Percentiles rank a stretch among this genome's conserved stretches.
Conservation (phyloP, 2,113 vertebrate species). For the Sardina pilchardus region DNA sequence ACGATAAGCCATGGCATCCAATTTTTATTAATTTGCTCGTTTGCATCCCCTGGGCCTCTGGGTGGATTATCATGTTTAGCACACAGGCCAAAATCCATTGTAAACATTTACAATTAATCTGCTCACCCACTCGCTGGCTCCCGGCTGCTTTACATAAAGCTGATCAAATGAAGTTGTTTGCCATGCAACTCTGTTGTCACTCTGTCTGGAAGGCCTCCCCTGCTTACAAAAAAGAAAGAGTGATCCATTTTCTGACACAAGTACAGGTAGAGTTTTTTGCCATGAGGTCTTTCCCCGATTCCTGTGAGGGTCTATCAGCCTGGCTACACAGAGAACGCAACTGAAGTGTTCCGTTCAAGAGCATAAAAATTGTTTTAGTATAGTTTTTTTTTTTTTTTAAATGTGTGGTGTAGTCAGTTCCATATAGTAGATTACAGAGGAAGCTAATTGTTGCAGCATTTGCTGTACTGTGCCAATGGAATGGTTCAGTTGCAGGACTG, state of each 20-base stretch:
- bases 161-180: constrained; percentile 77
- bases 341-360: too few relatives aligned
- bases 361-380: too few relatives aligned
- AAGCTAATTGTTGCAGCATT: too few relatives aligned
- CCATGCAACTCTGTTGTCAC: constrained; percentile 61
- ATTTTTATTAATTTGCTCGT: constrained; percentile 72
- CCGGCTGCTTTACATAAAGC: constrained; percentile 71
- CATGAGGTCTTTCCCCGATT: constrained; percentile 2
- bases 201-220: constrained; percentile 56
- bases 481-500: too few relatives aligned
- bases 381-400: too few relatives aligned
- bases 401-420: too few relatives aligned
- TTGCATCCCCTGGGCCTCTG: constrained; percentile 60
- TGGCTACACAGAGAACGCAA: too few relatives aligned
- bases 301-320: background rate
- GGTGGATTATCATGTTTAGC: constrained; percentile 72
- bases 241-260: constrained; percentile 45
- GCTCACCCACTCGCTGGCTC: constrained; percentile 44
- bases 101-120: constrained; percentile 78
- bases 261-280: constrained; percentile 22
- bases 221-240: constrained; percentile 30
- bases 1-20: constrained; percentile 63
- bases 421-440: too few relatives aligned
- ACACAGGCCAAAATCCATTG: constrained; percentile 73
- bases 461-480: too few relatives aligned